A percentile compares a stretch with the other conserved stretches of the same genome.
Conservation (phyloP, 2,797 vertebrate genomes). For the Paedocypris micromegethes region DNA sequence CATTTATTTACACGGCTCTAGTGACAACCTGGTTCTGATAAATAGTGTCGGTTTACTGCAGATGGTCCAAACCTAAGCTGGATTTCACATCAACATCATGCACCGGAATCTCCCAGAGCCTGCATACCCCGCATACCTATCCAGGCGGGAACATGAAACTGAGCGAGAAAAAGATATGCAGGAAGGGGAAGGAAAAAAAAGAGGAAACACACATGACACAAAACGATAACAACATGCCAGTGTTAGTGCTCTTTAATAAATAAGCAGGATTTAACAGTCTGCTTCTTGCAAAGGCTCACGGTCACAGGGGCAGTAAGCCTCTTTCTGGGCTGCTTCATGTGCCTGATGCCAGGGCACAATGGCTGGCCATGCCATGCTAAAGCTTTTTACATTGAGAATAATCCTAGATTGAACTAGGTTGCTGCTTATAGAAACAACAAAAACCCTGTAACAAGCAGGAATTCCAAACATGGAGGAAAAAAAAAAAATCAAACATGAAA, state of each 20-base stretch:
- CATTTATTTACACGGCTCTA: conserved; percentile 40
- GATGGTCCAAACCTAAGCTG: conserved; percentile 48
- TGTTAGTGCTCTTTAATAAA: conserved; percentile 51
- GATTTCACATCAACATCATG: conserved; percentile 38
- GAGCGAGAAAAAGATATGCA: background rate
- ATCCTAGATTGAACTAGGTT: background rate
- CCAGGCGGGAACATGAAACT: conserved; percentile 37
- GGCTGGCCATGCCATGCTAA: conserved; percentile 3
- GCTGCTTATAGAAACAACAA: background rate
- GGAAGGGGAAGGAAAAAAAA: background rate
- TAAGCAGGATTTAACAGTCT: conserved; percentile 44
- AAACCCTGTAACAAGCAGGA: too few species aligned
- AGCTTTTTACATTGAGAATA: background rate
- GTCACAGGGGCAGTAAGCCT: conserved; percentile 16
- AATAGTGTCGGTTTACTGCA: conserved; percentile 54
- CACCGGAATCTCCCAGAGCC: conserved; percentile 40
- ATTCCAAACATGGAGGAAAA: too few species aligned
- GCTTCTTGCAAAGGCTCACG: conserved; percentile 12
- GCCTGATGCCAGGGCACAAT: conserved; percentile 2
- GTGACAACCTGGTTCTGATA: conserved; percentile 15
- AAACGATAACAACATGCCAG: conserved; percentile 38
- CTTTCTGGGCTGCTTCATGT: conserved; percentile 22
- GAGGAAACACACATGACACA: conserved; percentile 29
- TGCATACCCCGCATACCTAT: conserved; percentile 41
- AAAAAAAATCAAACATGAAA: too few species aligned